Base-by-base conservation (phyloP, 1,140 invertebrate species). In the Drosophila mauritiana region DNA sequence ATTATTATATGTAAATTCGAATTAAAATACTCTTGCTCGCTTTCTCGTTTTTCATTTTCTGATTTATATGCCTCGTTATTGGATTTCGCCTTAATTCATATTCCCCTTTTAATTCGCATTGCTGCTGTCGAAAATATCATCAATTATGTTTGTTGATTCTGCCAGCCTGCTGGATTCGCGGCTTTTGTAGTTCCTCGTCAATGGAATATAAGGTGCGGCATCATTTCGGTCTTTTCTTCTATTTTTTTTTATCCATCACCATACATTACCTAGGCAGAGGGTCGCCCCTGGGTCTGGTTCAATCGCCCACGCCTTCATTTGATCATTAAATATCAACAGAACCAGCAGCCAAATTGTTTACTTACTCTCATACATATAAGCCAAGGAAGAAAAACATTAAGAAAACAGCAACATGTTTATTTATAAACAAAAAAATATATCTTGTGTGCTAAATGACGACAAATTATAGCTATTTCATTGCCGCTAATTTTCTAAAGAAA, bases 381-480 rank as follows among this genome's bases (percentile, higher is more conserved):
- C 70, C 13, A 40, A 48, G 11, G 27, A 57, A 70, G 61, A 46
- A 69, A 40, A 39, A 13, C 12, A 4, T 4, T 0, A 57, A 61
- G 54, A 58, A 69, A 40, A 46, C 27, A 45, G 63, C 62, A 62
- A 27, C 36, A 61, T 73, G 53, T 73, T 80, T 86, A 80, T 84
- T 83, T 84, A 84, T 77, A 77, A 83, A 77, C 77, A 76, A 76
- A 83, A 72, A 79, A 39, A 39, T 39, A 34, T 54, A 45, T 45
- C 39, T 79, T 17, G 68, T 59, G 55, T 37, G 67, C 39, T 62
- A 85, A 80, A 85, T 77, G 81, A 85, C 77, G 73, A 84, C 81
- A 84, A 84, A 73, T 80, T 77, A 77, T 56, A 77, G 77, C 55
- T 59, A 58, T 76, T 77, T 80, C 57, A 68, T 74, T 46, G 52